These are phyloP conservation scores for Smithornis capensis DNA, from an alignment of 2,113 vertebrate species.

Conservation along the genomic window DNA sequence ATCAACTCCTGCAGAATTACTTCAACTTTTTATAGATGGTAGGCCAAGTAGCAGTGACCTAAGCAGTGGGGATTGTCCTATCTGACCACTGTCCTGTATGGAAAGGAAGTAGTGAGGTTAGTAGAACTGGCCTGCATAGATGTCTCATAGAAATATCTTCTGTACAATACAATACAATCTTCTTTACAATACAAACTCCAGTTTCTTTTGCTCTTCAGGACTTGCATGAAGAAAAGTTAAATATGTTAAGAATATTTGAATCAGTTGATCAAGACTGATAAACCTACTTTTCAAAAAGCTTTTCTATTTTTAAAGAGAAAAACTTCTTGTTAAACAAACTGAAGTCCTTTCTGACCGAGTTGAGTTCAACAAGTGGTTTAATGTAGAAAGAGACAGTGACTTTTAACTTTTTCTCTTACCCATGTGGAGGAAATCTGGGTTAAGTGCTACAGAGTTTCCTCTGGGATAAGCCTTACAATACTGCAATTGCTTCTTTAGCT, in stretches of 20 bases:
- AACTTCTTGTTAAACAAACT: neutral
- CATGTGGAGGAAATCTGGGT: neutral
- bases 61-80: neutral
- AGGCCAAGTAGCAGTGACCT: neutral
- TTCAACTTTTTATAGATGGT: neutral
- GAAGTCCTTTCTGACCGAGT: neutral
- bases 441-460: neutral
- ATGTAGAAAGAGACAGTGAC: neutral
- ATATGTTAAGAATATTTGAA: neutral
- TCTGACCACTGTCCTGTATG: neutral
- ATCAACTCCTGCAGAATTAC: neutral
- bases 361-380: neutral
- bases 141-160: neutral
- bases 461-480: neutral
- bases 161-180: too few species aligned
- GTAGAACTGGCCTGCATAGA: neutral
- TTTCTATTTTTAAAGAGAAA: neutral
- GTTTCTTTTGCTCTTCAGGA: neutral
- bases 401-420: neutral
- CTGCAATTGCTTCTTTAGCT: neutral
- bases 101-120: neutral
- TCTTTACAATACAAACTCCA: neutral
- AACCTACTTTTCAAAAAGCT: neutral
- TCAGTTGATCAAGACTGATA: neutral
- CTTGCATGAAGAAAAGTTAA: neutral